Evolutionary conservation across 2,113 vertebrate genomes (phyloP).

Genomic region (Gopherus evgoodei): DNA sequence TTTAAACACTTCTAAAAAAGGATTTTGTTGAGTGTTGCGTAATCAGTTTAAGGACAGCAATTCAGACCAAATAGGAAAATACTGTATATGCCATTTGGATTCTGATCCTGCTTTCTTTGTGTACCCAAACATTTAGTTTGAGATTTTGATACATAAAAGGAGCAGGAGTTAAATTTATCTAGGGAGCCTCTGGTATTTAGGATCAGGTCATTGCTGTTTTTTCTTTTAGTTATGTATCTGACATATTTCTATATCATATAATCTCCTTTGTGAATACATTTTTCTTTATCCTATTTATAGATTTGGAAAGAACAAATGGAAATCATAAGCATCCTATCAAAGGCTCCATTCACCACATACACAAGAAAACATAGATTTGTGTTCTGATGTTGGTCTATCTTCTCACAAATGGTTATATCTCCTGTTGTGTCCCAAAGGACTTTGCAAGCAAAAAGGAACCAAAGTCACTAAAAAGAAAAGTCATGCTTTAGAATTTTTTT

Average conservation of each 20-base stretch:
- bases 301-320: constrained; percentile 10
- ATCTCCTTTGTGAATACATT: neutral
- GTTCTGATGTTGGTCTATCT: neutral
- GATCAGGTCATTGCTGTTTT: neutral
- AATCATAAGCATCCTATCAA: neutral
- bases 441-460: neutral
- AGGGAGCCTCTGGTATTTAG: neutral
- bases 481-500: neutral
- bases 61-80: neutral
- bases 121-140: neutral
- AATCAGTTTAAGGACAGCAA: neutral
- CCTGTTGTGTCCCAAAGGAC: neutral
- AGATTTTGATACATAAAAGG: neutral
- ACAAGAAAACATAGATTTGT: neutral
- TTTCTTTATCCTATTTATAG: neutral
- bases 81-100: neutral
- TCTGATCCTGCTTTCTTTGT: constrained; percentile 26
- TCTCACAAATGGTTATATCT: neutral
- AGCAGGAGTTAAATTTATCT: constrained; percentile 13
- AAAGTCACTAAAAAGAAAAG: neutral
- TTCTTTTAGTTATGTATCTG: neutral
- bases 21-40: rapidly evolving
- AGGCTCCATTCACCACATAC: neutral
- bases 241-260: constrained; percentile 47
- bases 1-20: neutral